phyloP scores from a whole-genome alignment of 2,113 vertebrate genomes.

The Microcebus murinus region DNA sequence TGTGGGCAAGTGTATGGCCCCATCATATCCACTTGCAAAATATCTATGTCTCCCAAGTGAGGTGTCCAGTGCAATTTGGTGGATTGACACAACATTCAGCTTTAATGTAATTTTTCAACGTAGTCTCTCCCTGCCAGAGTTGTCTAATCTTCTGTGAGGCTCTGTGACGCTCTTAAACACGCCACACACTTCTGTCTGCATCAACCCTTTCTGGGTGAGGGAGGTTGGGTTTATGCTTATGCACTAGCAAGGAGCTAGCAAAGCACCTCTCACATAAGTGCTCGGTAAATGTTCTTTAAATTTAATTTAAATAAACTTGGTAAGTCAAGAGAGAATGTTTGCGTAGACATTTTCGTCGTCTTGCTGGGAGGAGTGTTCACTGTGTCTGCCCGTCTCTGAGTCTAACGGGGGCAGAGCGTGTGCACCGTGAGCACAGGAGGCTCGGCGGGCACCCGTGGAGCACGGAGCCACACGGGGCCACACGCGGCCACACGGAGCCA shows the following conservation, averaged over 20 bases:
- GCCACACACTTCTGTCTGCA: accelerated
- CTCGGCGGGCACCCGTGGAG: accelerated
- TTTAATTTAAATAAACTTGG: neutral
- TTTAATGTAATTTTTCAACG: no score
- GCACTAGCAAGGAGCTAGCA: no score
- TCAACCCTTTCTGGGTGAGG: accelerated
- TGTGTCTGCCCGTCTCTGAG: accelerated
- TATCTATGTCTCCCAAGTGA: accelerated
- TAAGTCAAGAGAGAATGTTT: neutral
- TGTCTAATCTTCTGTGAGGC: accelerated
- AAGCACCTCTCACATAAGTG: accelerated
- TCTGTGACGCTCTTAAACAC: no score
- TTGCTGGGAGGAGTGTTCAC: accelerated
- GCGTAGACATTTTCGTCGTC: neutral
- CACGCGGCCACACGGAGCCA: accelerated
- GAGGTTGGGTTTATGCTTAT: accelerated
- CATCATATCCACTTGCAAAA: neutral
- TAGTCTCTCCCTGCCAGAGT: accelerated
- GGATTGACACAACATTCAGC: accelerated
- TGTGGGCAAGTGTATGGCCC: neutral
- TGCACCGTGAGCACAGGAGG: no score
- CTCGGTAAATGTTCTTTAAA: neutral
- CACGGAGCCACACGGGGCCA: no score
- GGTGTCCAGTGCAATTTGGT: neutral
- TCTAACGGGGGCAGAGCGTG: no score